These are phyloP conservation scores for Hipposideros armiger DNA, from an alignment of 2,113 vertebrate species.

Conservation along the genomic window DNA sequence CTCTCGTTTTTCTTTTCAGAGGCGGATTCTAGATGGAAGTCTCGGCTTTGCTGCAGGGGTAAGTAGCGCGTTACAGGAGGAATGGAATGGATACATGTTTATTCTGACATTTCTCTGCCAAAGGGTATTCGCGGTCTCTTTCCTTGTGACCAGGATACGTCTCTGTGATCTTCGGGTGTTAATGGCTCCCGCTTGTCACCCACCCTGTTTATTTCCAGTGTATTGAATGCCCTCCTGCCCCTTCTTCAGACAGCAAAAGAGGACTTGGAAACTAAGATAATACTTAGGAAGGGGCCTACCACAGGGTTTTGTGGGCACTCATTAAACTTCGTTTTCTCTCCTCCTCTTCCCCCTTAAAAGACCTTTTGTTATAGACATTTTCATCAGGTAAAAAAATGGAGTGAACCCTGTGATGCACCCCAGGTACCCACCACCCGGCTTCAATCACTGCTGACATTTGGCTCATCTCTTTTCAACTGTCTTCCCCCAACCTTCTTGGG, in stretches of 20 bases:
- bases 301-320: neutral
- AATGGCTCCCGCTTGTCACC: rapidly evolving
- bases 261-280: neutral
- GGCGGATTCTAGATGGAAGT: conserved; percentile 96
- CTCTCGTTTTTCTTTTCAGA: conserved; percentile 88
- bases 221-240: neutral
- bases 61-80: conserved; percentile 78
- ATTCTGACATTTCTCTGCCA: neutral
- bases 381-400: neutral
- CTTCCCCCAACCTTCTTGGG: neutral
- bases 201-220: neutral
- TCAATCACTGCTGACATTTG: neutral
- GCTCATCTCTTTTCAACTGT: neutral
- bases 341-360: neutral
- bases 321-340: neutral
- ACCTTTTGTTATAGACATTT: neutral
- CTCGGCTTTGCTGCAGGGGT: conserved; percentile 98
- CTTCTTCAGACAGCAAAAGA: neutral
- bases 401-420: neutral
- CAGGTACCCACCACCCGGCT: neutral
- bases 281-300: neutral
- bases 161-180: neutral
- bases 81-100: neutral
- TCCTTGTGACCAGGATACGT: rapidly evolving
- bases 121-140: neutral